Evolutionary conservation across 1,140 invertebrate species (phyloP).

Genomic region (Sycobia sp.): DNA sequence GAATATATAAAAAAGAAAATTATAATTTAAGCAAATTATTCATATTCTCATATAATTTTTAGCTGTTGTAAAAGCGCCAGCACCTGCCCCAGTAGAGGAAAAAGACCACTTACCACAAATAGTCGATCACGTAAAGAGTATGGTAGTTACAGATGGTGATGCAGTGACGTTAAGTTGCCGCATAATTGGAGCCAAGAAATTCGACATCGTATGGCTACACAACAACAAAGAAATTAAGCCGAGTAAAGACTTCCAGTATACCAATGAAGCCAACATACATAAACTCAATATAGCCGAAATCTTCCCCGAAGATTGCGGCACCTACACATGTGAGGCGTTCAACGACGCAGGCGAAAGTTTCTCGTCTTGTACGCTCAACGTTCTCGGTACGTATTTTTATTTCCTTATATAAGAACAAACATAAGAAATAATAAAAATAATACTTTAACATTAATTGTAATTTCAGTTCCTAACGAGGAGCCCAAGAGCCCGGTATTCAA

Average conservation of each 20-base stretch:
- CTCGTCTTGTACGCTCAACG: slow-evolving; percentile 85
- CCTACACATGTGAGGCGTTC: slow-evolving; percentile 95
- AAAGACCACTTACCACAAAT: slow-evolving; percentile 80
- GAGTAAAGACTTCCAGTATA: slow-evolving; percentile 94
- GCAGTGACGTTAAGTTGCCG: slow-evolving; percentile 82
- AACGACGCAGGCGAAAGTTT: slow-evolving; percentile 93
- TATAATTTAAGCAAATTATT: slow-evolving; percentile 7
- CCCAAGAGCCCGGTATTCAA: slow-evolving; percentile 81
- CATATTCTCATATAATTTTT: too few species aligned
- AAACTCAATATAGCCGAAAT: slow-evolving; percentile 91
- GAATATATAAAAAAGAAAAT: slow-evolving; percentile 1
- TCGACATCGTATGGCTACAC: slow-evolving; percentile 94
- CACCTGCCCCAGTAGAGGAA: slow-evolving; percentile 51
- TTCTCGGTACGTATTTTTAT: slow-evolving; percentile 63
- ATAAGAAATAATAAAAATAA: neutral
- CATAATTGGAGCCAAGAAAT: slow-evolving; percentile 85
- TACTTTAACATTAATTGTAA: slow-evolving; percentile 4
- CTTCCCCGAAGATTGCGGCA: slow-evolving; percentile 91
- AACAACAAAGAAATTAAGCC: slow-evolving; percentile 97
- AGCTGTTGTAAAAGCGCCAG: slow-evolving; percentile 69
- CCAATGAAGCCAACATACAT: slow-evolving; percentile 87
- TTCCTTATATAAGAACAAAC: neutral
- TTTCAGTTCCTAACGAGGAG: slow-evolving; percentile 84
- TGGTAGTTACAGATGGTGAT: slow-evolving; percentile 85
- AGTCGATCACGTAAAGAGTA: slow-evolving; percentile 80